These are phyloP conservation scores for Pteria penguin DNA, from an alignment of 2,888 invertebrate genomes.

Conservation along the genomic window DNA sequence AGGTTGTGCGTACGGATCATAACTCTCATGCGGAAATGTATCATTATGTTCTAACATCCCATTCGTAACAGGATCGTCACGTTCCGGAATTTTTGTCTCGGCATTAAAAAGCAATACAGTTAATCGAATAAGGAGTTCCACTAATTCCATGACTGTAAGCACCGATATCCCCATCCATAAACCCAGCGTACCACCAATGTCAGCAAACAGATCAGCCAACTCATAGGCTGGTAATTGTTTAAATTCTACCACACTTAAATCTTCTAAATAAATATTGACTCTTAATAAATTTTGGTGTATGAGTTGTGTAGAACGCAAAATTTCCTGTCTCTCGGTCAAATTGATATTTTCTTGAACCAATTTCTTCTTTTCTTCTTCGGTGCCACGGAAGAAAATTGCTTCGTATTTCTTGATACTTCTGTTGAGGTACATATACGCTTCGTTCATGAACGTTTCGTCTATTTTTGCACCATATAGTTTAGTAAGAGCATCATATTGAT, in stretches of 20 bases:
- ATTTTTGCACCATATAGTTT: slow-evolving; percentile 58
- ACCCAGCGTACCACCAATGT: slow-evolving; percentile 76
- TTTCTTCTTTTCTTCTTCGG: slow-evolving; percentile 20
- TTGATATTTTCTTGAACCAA: slow-evolving; percentile 22
- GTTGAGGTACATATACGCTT: slow-evolving; percentile 62
- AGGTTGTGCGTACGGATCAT: slow-evolving; percentile 27
- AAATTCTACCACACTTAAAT: slow-evolving; percentile 73
- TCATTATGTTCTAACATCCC: slow-evolving; percentile 48
- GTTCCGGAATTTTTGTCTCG: slow-evolving; percentile 59
- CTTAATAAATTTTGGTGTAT: slow-evolving; percentile 74
- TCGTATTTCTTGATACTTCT: slow-evolving; percentile 43
- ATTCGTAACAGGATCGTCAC: slow-evolving; percentile 46
- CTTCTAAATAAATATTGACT: slow-evolving; percentile 75
- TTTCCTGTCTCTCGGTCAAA: slow-evolving; percentile 47
- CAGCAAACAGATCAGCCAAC: slow-evolving; percentile 72
- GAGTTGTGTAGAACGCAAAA: slow-evolving; percentile 63
- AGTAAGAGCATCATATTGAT: slow-evolving; percentile 67
- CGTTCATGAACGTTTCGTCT: slow-evolving; percentile 66
- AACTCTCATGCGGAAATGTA: slow-evolving; percentile 20
- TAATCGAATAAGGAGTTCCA: slow-evolving; percentile 69
- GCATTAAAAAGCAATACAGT: slow-evolving; percentile 66
- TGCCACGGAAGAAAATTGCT: slow-evolving; percentile 23
- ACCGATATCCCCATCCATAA: slow-evolving; percentile 77
- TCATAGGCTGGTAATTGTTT: slow-evolving; percentile 72
- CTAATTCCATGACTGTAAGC: slow-evolving; percentile 73